Percentiles rank a stretch among this genome's conserved stretches.
These are phyloP conservation scores for Hephaestus fuliginosus DNA, from an alignment of 2,797 vertebrate species.

Conservation along the genomic window DNA sequence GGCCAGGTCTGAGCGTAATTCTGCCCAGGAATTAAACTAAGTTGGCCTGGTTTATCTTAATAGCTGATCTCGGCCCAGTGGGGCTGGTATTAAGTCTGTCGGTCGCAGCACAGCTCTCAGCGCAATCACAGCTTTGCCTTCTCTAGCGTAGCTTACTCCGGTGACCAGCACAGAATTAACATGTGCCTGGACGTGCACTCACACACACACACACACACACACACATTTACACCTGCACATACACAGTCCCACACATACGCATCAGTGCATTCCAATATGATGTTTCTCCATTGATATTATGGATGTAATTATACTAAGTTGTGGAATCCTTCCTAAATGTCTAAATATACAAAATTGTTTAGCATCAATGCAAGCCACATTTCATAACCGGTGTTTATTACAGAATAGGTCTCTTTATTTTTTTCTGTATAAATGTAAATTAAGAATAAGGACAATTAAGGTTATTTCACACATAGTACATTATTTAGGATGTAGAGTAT, in stretches of 20 bases:
- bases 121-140: constrained; percentile 88
- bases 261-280: constrained; percentile 86
- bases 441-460: not conserved
- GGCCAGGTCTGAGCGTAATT: constrained; percentile 82
- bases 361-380: constrained; percentile 26
- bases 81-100: constrained; percentile 83
- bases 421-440: not conserved
- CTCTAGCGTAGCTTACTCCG: constrained; percentile 85
- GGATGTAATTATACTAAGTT: constrained; percentile 84
- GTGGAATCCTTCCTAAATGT: constrained; percentile 74
- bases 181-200: constrained; percentile 56
- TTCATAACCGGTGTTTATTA: constrained; percentile 36
- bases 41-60: constrained; percentile 87
- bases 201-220: constrained; percentile 36
- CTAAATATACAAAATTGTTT: constrained; percentile 66
- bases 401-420: constrained; percentile 3
- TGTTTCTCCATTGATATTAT: constrained; percentile 84
- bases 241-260: constrained; percentile 64
- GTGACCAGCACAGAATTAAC: constrained; percentile 86
- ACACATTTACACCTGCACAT: constrained; percentile 33
- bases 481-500: constrained; percentile 11
- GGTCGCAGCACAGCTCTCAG: constrained; percentile 78
- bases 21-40: constrained; percentile 87
- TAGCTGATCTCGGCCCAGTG: constrained; percentile 87
- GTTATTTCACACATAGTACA: not conserved